A percentile compares a stretch with the other conserved stretches of the same genome.
Conservation (phyloP, 2,888 invertebrate genomes). For the Mamestra brassicae region DNA sequence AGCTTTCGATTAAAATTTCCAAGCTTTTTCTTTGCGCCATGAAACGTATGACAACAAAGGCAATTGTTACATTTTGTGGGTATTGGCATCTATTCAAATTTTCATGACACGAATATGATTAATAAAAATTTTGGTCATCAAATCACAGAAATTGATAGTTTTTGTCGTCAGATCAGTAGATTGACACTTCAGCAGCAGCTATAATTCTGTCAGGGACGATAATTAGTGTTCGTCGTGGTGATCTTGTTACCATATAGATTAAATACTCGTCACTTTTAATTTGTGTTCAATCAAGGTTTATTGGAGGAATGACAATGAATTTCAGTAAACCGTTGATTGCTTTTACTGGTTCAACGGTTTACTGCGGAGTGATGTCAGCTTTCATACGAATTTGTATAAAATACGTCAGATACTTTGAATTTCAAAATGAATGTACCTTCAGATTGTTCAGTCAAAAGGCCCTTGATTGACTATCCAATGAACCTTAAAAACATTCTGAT, state of each 20-base stretch:
- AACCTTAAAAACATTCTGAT: too few relatives aligned
- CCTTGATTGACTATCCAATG: not conserved
- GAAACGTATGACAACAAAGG: too few relatives aligned
- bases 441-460: not conserved
- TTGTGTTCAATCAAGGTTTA: conserved; percentile 16
- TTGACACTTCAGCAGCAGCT: not conserved
- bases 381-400: not conserved
- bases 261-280: conserved; percentile 15
- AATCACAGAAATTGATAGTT: not conserved
- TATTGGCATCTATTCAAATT: not conserved
- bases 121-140: not conserved
- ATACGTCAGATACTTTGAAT: not conserved
- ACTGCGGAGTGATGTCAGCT: conserved; percentile 1
- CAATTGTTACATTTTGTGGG: too few relatives aligned
- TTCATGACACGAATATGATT: not conserved
- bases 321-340: conserved; percentile 26
- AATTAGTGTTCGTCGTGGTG: not conserved
- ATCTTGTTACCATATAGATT: conserved; percentile 29
- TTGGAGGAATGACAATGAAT: not conserved
- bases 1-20: too few relatives aligned
- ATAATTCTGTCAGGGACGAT: not conserved
- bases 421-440: not conserved
- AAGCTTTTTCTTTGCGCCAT: not conserved
- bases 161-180: not conserved
- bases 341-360: conserved; percentile 43